phyloP scores from a whole-genome alignment of 1,140 invertebrate genomes.

The Euwallacea fornicatus region DNA sequence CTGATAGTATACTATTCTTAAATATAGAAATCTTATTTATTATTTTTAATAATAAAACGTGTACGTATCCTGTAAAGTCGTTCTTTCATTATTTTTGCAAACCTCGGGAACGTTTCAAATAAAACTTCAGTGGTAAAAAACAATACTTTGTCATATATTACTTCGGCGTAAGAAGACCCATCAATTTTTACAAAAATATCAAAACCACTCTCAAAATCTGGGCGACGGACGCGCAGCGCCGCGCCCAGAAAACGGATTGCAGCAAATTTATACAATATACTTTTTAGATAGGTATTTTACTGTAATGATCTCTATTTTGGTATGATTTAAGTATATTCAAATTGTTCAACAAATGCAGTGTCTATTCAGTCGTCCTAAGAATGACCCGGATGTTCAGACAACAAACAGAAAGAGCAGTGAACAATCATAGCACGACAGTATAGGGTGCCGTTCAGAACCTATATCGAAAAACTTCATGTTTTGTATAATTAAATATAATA shows the following conservation, averaged over 20 bases:
- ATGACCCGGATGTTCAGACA: slow-evolving; percentile 19
- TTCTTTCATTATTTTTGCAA: too few species aligned
- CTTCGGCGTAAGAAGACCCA: slow-evolving; percentile 86
- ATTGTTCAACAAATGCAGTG: slow-evolving; percentile 39
- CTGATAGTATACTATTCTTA: slow-evolving; percentile 36
- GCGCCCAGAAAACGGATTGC: slow-evolving; percentile 57
- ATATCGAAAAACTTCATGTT: slow-evolving; percentile 35
- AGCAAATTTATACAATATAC: slow-evolving; percentile 44
- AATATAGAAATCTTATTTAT: slow-evolving; percentile 40
- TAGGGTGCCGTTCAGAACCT: slow-evolving; percentile 37
- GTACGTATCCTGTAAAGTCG: slow-evolving; percentile 4
- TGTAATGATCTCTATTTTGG: slow-evolving; percentile 42
- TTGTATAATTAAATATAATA: slow-evolving; percentile 38
- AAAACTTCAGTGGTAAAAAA: slow-evolving; percentile 35
- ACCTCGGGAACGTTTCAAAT: slow-evolving; percentile 6
- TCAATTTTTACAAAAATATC: slow-evolving; percentile 78
- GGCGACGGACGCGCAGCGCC: slow-evolving; percentile 72
- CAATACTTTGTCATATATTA: slow-evolving; percentile 65
- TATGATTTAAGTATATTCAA: slow-evolving; percentile 42
- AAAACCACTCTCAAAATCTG: slow-evolving; percentile 68
- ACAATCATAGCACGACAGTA: slow-evolving; percentile 37
- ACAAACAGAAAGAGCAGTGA: slow-evolving; percentile 27
- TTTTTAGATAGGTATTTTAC: slow-evolving; percentile 41
- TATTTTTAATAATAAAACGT: slow-evolving; percentile 41
- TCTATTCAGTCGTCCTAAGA: slow-evolving; percentile 38